These are phyloP conservation scores for Aeoliscus strigatus DNA, from an alignment of 2,797 vertebrate genomes.

Conservation along the genomic window DNA sequence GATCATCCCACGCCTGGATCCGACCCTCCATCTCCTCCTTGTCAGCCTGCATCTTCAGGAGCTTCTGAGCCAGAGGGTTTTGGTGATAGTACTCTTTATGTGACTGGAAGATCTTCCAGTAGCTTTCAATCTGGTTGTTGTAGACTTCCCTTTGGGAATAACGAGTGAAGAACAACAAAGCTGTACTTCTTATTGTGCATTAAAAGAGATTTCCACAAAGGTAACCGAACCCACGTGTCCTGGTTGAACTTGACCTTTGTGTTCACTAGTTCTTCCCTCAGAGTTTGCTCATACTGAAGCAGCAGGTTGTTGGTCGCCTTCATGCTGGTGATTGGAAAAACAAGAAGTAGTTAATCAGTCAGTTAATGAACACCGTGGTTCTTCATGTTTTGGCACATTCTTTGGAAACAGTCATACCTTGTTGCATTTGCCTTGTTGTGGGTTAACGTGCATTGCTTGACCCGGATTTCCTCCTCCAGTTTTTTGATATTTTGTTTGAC, in stretches of 20 bases:
- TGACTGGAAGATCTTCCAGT: slow-evolving; percentile 56
- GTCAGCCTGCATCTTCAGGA: slow-evolving; percentile 62
- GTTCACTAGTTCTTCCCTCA: slow-evolving; percentile 68
- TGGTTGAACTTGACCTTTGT: slow-evolving; percentile 52
- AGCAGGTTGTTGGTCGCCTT: slow-evolving; percentile 55
- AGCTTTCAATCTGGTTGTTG: slow-evolving; percentile 65
- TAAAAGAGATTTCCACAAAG: background rate
- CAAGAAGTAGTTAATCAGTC: slow-evolving; percentile 2
- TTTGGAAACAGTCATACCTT: slow-evolving; percentile 47
- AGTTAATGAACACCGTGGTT: background rate
- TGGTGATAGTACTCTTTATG: slow-evolving; percentile 64
- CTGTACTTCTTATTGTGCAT: background rate
- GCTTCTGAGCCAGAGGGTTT: slow-evolving; percentile 62
- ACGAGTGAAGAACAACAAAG: slow-evolving; percentile 19
- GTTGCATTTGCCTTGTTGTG: slow-evolving; percentile 56
- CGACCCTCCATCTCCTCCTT: slow-evolving; percentile 63
- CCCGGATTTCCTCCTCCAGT: slow-evolving; percentile 59
- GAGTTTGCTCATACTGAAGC: slow-evolving; percentile 65
- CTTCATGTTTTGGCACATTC: background rate
- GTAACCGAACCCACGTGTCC: slow-evolving; percentile 60
- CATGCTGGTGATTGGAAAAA: slow-evolving; percentile 51
- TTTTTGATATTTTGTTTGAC: slow-evolving; percentile 34
- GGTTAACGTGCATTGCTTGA: slow-evolving; percentile 50
- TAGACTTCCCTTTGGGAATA: slow-evolving; percentile 58
- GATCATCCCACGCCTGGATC: slow-evolving; percentile 61